Percentiles rank a stretch among this genome's conserved stretches.
phyloP scores from a whole-genome alignment of 2,113 vertebrate species.

The Erpornis zantholeuca region DNA sequence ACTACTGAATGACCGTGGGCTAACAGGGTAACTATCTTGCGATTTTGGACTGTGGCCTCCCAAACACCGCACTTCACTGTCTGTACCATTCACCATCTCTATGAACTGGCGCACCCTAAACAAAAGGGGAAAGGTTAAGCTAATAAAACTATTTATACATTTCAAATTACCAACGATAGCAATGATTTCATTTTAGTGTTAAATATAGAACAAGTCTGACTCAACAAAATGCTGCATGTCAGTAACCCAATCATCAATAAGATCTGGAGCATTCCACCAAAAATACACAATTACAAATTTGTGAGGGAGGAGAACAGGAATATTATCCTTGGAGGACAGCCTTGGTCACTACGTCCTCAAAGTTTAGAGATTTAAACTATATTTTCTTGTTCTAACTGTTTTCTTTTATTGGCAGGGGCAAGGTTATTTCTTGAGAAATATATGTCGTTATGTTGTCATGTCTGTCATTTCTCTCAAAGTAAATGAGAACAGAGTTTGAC shows the following conservation, averaged over 20 bases:
- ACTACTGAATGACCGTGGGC: constrained; percentile 89
- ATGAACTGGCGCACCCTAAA: constrained; percentile 97
- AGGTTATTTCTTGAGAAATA: not conserved
- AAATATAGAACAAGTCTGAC: not conserved
- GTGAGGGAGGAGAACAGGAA: constrained; percentile 20
- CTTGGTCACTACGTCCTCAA: not conserved
- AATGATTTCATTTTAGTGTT: not conserved
- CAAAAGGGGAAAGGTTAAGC: constrained; percentile 58
- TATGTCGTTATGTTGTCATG: not conserved
- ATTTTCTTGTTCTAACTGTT: not conserved
- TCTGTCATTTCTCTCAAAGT: constrained; percentile 3
- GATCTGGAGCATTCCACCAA: not conserved
- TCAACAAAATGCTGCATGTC: not conserved
- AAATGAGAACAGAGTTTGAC: not conserved
- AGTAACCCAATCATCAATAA: not conserved
- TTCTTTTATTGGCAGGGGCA: not conserved
- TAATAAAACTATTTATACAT: not conserved
- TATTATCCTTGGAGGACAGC: not conserved
- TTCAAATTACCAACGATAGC: not conserved
- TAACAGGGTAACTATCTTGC: constrained; percentile 95
- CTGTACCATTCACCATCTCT: constrained; percentile 99
- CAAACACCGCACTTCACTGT: constrained; percentile 96
- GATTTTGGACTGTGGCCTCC: constrained; percentile 98
- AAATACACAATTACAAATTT: not conserved
- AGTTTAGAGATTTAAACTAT: not conserved